These are phyloP conservation scores for Chrysotoxum bicinctum DNA, from an alignment of 2,888 invertebrate species.

Conservation along the genomic window DNA sequence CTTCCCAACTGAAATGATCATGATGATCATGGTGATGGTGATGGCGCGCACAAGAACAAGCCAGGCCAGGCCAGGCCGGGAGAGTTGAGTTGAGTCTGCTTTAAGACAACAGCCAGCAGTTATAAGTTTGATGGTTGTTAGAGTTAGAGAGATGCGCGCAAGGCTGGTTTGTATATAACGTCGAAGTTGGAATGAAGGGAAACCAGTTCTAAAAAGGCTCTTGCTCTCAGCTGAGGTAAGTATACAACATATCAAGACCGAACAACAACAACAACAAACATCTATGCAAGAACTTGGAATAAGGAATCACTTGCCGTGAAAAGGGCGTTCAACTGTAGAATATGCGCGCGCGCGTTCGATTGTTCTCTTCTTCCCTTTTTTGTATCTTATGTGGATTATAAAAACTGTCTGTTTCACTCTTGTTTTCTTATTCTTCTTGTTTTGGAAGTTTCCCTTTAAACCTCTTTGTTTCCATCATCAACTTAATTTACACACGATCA, in stretches of 20 bases:
- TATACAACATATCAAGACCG: constrained; percentile 31
- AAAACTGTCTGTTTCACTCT: constrained; percentile 68
- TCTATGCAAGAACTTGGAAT: constrained; percentile 27
- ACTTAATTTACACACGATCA: not conserved
- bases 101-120: constrained; percentile 70
- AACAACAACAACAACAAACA: constrained; percentile 57
- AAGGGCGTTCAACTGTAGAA: constrained; percentile 80
- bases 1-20: constrained; percentile 46
- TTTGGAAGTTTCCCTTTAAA: constrained; percentile 8
- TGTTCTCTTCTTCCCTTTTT: constrained; percentile 43
- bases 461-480: not conserved
- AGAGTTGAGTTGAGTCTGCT: constrained; percentile 1
- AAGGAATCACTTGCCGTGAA: constrained; percentile 81
- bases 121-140: constrained; percentile 69
- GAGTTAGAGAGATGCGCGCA: constrained; percentile 67
- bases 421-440: constrained; percentile 53
- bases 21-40: constrained; percentile 5
- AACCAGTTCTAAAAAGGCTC: constrained; percentile 73
- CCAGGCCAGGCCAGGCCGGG: constrained; percentile 12
- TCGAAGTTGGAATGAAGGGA: constrained; percentile 61
- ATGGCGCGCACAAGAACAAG: constrained; percentile 53
- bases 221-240: constrained; percentile 67
- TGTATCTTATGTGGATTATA: constrained; percentile 51
- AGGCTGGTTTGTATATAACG: constrained; percentile 33
- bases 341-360: constrained; percentile 69